Evolutionary conservation across 2,113 vertebrate species (phyloP), one percentile per base, ranked within the genome.

Genomic region (Promerops cafer): DNA sequence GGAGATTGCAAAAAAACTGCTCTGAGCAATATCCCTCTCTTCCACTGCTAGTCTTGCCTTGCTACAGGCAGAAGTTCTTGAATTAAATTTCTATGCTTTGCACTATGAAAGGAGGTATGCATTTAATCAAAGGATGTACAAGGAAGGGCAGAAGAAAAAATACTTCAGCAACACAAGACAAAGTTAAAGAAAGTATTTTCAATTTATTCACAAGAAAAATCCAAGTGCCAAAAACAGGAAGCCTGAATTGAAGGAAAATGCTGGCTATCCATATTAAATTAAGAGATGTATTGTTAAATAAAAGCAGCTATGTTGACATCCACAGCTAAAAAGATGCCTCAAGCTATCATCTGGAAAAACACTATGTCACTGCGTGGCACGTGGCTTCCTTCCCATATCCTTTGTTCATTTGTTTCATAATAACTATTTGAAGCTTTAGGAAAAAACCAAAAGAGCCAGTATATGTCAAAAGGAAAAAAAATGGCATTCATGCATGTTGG

Each of bases 271-370:
- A 24, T 76, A 85, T 70, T 80, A 96, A 88, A 91, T 88, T 78
- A 85, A 93, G 85, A 86, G 54, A 66, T 26, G 30, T 23, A 92
- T 33, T 90, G 66, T 92, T 85, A 92, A 93, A 86, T 83, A 74
- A 85, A 89, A 91, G 66, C 44, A 89, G 60, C 28, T 83, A 94
- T 2, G 0, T 49, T 90, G 89, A 92, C 60, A 92, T 59, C 39
- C 72, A 91, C 56, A 75, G 78, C 59, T 77, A 87, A 74, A 83
- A 87, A 70, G 90, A 90, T 60, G 94, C 92, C 94, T 95, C 39
- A 37, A 68, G 94, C 68, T 56, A 95, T 74, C 63, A 90, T 90
- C 85, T 92, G 94, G 90, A 93, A 96, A 95, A 95, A 59, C 68
- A 88, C 76, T 54, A 30, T 59, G 79, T 69, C 83, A 68, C 60